These are phyloP conservation scores for Pimephales promelas DNA, from an alignment of 2,113 vertebrate genomes.

Conservation along the genomic window DNA sequence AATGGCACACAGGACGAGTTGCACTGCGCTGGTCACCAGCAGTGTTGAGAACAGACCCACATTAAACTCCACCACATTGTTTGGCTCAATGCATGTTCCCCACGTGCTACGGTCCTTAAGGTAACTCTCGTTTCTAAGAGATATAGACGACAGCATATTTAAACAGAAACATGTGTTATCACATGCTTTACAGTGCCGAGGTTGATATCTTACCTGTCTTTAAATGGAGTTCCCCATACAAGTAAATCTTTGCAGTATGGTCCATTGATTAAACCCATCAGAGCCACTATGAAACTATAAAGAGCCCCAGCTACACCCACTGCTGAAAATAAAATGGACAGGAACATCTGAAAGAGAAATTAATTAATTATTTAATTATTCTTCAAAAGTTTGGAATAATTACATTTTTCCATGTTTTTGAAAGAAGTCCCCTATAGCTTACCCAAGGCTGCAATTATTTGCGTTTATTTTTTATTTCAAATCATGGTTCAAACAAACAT, in stretches of 20 bases:
- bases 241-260: slow-evolving; percentile 59
- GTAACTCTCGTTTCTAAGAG: slow-evolving; percentile 62
- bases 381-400: no score
- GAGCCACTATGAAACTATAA: slow-evolving; percentile 74
- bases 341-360: slow-evolving; percentile 78
- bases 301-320: slow-evolving; percentile 72
- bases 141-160: background rate
- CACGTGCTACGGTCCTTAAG: slow-evolving; percentile 58
- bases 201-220: slow-evolving; percentile 62
- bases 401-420: no score
- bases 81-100: slow-evolving; percentile 57
- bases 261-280: slow-evolving; percentile 73
- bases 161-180: background rate
- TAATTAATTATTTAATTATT: no score
- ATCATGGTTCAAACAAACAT: no score
- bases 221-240: slow-evolving; percentile 67
- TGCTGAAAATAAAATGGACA: slow-evolving; percentile 77
- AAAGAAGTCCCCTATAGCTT: no score
- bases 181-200: background rate
- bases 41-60: slow-evolving; percentile 72
- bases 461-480: no score
- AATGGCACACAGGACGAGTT: slow-evolving; percentile 70
- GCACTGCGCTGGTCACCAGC: slow-evolving; percentile 62
- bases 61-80: slow-evolving; percentile 72
- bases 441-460: no score